A percentile compares a stretch with the other conserved stretches of the same genome.
These are phyloP conservation scores for Polypterus bichir DNA, from an alignment of 2,113 vertebrate genomes.

Conservation along the genomic window DNA sequence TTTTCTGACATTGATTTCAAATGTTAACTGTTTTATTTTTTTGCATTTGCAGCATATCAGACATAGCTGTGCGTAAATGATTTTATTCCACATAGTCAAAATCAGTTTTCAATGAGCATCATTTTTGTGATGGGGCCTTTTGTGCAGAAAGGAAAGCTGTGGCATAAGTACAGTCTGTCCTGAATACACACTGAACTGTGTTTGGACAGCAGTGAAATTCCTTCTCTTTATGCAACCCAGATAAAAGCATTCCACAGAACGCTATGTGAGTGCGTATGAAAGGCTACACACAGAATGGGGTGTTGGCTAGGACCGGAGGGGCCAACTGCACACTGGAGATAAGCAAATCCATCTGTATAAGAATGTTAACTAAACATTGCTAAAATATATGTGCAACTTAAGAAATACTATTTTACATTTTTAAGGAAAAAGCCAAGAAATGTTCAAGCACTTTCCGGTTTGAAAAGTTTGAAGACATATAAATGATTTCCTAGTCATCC, in stretches of 20 bases:
- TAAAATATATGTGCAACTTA: neutral
- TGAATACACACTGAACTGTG: constrained; percentile 35
- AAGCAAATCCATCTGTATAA: constrained; percentile 8
- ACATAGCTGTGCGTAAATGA: no score
- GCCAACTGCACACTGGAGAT: constrained; percentile 1
- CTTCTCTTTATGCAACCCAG: constrained; percentile 42
- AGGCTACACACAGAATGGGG: constrained; percentile 7
- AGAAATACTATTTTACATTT: no score
- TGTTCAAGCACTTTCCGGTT: no score
- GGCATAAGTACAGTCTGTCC: constrained; percentile 29
- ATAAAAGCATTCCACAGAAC: constrained; percentile 45
- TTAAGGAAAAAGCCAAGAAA: no score
- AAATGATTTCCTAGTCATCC: no score
- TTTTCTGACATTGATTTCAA: no score
- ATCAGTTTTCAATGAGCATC: no score
- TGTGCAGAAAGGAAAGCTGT: constrained; percentile 16
- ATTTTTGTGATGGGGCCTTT: no score
- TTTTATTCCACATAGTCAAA: no score
- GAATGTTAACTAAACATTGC: neutral
- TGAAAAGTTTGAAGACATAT: no score
- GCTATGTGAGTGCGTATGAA: constrained; percentile 14
- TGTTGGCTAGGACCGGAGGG: constrained; percentile 10
- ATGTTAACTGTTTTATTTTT: no score
- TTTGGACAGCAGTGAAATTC: constrained; percentile 42
- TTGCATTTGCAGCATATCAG: no score